Conservation (phyloP, 2,797 vertebrate genomes). For the Sparus aurata region DNA sequence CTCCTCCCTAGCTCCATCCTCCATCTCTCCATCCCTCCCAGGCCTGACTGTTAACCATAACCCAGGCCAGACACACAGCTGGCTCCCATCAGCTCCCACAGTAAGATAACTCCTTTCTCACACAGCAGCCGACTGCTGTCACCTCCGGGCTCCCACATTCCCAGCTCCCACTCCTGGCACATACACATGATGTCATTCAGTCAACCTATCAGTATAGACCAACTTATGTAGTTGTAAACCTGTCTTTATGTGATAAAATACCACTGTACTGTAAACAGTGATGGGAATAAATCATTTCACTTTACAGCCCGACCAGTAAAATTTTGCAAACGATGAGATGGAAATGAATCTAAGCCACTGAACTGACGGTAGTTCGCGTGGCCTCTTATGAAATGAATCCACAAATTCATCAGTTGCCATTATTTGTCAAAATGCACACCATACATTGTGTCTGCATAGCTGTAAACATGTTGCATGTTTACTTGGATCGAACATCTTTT, state of each 20-base stretch:
- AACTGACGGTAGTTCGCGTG: no score
- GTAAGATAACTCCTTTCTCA: conserved; percentile 53
- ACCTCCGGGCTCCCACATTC: conserved; percentile 53
- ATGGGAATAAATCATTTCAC: neutral
- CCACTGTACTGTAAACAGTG: neutral
- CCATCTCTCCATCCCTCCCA: conserved; percentile 49
- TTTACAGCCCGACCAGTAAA: neutral
- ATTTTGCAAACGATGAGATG: neutral
- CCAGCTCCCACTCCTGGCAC: conserved; percentile 27
- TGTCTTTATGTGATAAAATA: conserved; percentile 1
- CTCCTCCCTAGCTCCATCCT: conserved; percentile 30
- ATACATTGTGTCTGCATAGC: neutral
- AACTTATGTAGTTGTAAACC: conserved; percentile 17
- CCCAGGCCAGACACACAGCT: conserved; percentile 70
- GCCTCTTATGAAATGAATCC: no score
- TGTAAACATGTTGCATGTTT: neutral
- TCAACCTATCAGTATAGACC: neutral
- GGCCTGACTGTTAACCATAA: conserved; percentile 47
- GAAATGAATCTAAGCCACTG: no score
- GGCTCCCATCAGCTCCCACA: conserved; percentile 75
- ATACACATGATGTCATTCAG: conserved; percentile 54
- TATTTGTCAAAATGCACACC: neutral
- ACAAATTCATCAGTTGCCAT: neutral
- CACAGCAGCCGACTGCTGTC: conserved; percentile 57
- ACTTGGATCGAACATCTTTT: neutral